Evolutionary conservation across 53 echinoderm and acorn worm genomes (phyloP).

Genomic region (Holothuria scabra): DNA sequence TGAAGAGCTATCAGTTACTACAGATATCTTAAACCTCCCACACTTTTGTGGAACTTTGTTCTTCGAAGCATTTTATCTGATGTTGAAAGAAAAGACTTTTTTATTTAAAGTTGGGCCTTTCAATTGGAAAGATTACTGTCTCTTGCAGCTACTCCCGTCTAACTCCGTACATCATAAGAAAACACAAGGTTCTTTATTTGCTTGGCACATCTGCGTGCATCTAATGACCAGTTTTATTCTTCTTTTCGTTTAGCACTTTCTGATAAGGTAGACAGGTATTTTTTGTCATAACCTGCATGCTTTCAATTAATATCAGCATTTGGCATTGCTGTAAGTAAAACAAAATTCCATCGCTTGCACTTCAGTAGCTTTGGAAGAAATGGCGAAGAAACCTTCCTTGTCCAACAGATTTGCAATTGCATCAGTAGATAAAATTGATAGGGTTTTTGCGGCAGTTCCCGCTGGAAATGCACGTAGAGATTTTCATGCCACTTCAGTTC

Average conservation of each 20-base stretch:
- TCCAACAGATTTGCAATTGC: no score
- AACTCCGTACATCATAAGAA: constrained; percentile 4
- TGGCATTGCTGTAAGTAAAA: not conserved
- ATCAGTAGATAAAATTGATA: no score
- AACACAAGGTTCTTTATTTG: constrained; percentile 4
- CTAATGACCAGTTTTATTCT: not conserved
- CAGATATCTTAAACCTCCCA: no score
- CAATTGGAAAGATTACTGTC: no score
- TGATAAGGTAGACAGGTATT: constrained; percentile 1
- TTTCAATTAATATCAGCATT: not conserved
- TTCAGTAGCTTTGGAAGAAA: no score
- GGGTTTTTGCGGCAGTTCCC: not conserved
- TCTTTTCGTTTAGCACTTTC: not conserved
- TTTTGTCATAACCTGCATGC: not conserved
- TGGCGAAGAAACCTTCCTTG: no score
- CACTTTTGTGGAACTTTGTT: no score
- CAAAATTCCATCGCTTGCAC: not conserved
- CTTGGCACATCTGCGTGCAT: not conserved
- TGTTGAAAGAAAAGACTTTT: no score
- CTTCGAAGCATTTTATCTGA: no score
- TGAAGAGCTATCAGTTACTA: no score
- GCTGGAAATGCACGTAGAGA: constrained; percentile 4
- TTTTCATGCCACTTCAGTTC: not conserved
- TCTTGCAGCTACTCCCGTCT: not conserved
- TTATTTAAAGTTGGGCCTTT: no score